These are phyloP conservation scores for Nomada fabriciana DNA, from an alignment of 2,888 invertebrate genomes.

Conservation along the genomic window DNA sequence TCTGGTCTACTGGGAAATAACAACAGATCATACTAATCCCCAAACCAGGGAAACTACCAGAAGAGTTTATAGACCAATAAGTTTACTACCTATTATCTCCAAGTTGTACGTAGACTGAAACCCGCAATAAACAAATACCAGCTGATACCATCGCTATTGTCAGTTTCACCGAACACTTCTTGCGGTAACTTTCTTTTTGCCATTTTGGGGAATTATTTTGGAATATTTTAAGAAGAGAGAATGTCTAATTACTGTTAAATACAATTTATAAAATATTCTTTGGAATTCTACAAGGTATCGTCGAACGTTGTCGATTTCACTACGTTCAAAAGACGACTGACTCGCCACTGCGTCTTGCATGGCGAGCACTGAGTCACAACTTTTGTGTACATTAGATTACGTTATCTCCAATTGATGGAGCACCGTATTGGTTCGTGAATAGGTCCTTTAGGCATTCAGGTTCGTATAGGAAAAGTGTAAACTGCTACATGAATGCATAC, in stretches of 20 bases:
- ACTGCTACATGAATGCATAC: conserved; percentile 25
- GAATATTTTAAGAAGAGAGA: conserved; percentile 27
- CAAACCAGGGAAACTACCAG: too few species aligned
- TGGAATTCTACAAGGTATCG: conserved; percentile 23
- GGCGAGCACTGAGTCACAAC: conserved; percentile 13
- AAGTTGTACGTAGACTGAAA: too few species aligned
- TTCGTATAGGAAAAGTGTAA: conserved; percentile 14
- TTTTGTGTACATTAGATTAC: conserved; percentile 8
- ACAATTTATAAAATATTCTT: conserved; percentile 32
- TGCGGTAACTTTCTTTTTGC: conserved; percentile 39
- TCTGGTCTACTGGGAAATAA: too few species aligned
- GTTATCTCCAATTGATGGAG: conserved; percentile 12
- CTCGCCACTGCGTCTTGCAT: conserved; percentile 25
- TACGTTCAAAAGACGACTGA: conserved; percentile 19
- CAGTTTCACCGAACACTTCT: conserved; percentile 29
- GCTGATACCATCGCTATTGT: conserved; percentile 33
- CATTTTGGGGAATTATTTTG: conserved; percentile 33
- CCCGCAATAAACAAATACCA: too few species aligned
- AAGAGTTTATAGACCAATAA: too few species aligned
- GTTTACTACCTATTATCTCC: too few species aligned
- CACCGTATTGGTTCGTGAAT: conserved; percentile 23
- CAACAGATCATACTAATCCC: too few species aligned
- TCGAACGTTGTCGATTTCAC: conserved; percentile 14
- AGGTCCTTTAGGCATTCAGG: conserved; percentile 18
- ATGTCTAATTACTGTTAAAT: conserved; percentile 27